Evolutionary conservation across 2,797 vertebrate genomes (phyloP).

Genomic region (Epinephelus malabaricus): DNA sequence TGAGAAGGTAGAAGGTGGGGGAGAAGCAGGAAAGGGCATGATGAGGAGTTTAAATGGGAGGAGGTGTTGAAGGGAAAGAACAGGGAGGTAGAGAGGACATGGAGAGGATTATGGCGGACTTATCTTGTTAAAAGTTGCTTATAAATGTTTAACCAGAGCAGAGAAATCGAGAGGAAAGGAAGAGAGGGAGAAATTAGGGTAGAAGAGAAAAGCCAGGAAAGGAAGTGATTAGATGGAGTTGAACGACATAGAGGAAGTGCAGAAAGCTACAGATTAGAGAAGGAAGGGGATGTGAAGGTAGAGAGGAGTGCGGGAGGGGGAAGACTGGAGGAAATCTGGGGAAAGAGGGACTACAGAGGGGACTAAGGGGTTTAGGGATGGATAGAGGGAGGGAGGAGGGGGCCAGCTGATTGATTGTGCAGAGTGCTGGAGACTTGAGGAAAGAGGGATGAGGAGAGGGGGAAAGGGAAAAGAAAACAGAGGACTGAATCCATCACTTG

Average conservation of each 20-base stretch:
- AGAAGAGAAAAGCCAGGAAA: not conserved
- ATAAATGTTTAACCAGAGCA: conserved; percentile 47
- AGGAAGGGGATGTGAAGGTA: conserved; percentile 53
- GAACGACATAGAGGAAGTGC: not conserved
- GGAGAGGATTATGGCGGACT: conserved; percentile 5
- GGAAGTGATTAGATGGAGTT: conserved; percentile 19
- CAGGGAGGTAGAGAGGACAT: not conserved
- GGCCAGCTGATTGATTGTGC: conserved; percentile 80
- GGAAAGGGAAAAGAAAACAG: conserved; percentile 84
- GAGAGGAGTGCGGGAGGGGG: conserved; percentile 64
- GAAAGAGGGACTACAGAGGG: conserved; percentile 77
- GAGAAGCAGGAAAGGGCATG: conserved; percentile 19
- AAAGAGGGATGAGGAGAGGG: conserved; percentile 74
- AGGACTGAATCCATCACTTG: conserved; percentile 90
- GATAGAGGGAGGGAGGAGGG: conserved; percentile 75
- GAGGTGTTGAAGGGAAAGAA: conserved; percentile 2
- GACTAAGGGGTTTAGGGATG: conserved; percentile 79
- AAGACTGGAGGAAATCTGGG: conserved; percentile 69
- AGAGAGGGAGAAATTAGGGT: not conserved
- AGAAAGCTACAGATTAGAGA: conserved; percentile 20
- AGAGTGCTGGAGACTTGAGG: conserved; percentile 80
- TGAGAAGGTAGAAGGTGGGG: conserved; percentile 22
- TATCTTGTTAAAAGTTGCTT: conserved; percentile 26
- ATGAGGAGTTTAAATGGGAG: conserved; percentile 19
- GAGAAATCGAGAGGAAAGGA: not conserved